Evolutionary conservation across 2,113 vertebrate species (phyloP).

Genomic region (Sphaerodactylus townsendi): DNA sequence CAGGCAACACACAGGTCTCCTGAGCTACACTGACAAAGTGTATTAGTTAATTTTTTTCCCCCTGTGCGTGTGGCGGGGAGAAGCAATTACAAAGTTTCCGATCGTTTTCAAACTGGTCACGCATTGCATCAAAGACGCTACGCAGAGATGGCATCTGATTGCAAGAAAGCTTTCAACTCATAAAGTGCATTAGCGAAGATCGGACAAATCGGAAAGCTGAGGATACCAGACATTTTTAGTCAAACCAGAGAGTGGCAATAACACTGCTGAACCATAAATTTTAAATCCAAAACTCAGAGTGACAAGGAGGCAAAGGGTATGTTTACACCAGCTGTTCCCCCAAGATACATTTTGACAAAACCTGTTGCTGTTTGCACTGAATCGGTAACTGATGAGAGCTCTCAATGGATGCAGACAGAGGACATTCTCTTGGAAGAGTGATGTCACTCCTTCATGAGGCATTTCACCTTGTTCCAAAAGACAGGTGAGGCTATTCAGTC

Average conservation of each 20-base stretch:
- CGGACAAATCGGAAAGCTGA: background rate
- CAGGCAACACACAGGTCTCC: background rate
- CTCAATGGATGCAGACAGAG: background rate
- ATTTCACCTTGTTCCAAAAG: too few species aligned
- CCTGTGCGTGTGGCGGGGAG: background rate
- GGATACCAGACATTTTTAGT: conserved; percentile 1
- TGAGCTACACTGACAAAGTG: background rate
- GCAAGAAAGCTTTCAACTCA: conserved; percentile 4
- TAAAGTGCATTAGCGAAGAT: conserved; percentile 5
- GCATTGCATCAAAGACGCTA: background rate
- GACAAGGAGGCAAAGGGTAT: background rate
- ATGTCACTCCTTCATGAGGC: background rate
- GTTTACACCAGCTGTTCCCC: background rate
- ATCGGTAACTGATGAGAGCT: background rate
- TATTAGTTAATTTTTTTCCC: background rate
- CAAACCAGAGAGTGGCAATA: background rate
- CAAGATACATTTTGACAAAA: background rate
- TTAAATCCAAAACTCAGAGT: background rate
- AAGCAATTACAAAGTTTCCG: background rate
- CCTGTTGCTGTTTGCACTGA: background rate
- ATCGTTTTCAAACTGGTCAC: conserved; percentile 6
- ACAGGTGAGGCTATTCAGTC: too few species aligned
- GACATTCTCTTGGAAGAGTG: background rate
- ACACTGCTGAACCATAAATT: background rate
- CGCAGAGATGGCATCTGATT: conserved; percentile 7